Evolutionary conservation across 2,113 vertebrate species (phyloP).

Genomic region (Dasyprocta punctata): DNA sequence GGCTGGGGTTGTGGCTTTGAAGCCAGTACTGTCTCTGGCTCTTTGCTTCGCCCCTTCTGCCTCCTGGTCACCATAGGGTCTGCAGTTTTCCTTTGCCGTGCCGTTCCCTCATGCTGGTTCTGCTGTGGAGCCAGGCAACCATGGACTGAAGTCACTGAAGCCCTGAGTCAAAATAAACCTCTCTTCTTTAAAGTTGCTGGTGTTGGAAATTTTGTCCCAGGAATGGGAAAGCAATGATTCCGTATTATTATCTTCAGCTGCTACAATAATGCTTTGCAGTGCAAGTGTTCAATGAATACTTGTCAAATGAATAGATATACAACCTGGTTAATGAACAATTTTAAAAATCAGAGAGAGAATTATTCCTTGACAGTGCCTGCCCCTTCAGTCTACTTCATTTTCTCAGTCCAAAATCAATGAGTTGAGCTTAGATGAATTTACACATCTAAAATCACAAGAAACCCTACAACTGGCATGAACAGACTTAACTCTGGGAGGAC

Average conservation of each 20-base stretch:
- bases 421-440: background rate
- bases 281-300: background rate
- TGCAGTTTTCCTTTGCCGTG: background rate
- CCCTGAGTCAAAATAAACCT: background rate
- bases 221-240: background rate
- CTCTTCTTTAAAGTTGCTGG: background rate
- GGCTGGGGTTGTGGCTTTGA: background rate
- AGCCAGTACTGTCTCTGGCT: background rate
- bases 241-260: background rate
- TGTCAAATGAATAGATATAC: background rate
- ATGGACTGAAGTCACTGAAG: background rate
- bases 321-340: background rate
- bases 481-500: background rate
- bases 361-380: background rate
- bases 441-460: background rate
- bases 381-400: background rate
- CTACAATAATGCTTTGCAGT: background rate
- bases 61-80: background rate
- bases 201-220: background rate
- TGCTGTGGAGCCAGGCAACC: background rate
- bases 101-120: background rate
- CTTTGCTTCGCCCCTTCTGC: background rate
- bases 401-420: conserved; percentile 9
- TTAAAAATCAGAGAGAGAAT: background rate
- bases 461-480: background rate